Evolutionary conservation across 2,888 invertebrate species (phyloP), one percentile per base, ranked within the genome.

Genomic region (Ryuthela nishihirai): DNA sequence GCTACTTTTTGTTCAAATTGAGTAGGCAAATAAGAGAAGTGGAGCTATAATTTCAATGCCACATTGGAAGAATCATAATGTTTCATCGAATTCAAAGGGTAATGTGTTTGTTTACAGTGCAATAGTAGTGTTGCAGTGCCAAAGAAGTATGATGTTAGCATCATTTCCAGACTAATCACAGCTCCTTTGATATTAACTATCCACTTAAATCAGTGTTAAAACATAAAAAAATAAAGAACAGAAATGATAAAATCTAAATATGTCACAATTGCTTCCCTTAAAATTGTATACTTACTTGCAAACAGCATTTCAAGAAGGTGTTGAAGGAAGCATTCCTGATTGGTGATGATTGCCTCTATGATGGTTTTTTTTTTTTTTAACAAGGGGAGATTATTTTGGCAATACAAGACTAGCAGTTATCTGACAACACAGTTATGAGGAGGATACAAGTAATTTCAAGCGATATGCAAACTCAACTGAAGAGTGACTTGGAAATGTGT

Each of bases 401-500:
- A 25, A 38, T 46, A 46, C 24, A 46, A 46, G 36, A 46, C 17
- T 38, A 24, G 23, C 17, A 38, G 46, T 26, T 46, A 0, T 35
- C 24, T 35, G 25, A 15, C 23, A 38, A 38, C 18, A 46, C 38
- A 12, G n/a, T 38, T 24, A 18, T 12, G 38, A 1, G 32, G 18
- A 46, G 46, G 38, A 46, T 38, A 38, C 21, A 21, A 1, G 38
- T 25, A 12, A 46, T 36, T 46, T 46, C 38, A 38, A 46, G 17
- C 10, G 25, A 35, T 12, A 35, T 36, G 38, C 46, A 46, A 46
- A 46, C 25, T 34, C 25, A 25, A 38, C 21, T 24, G 18, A 46
- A 36, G 38, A 18, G 25, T 46, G 36, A 46, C 24, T 46, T 46
- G 25, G 46, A 46, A 25, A 23, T 38, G 5, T 46, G 3, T 46